phyloP scores from a whole-genome alignment of 2,113 vertebrate genomes.

The Miniopterus natalensis region DNA sequence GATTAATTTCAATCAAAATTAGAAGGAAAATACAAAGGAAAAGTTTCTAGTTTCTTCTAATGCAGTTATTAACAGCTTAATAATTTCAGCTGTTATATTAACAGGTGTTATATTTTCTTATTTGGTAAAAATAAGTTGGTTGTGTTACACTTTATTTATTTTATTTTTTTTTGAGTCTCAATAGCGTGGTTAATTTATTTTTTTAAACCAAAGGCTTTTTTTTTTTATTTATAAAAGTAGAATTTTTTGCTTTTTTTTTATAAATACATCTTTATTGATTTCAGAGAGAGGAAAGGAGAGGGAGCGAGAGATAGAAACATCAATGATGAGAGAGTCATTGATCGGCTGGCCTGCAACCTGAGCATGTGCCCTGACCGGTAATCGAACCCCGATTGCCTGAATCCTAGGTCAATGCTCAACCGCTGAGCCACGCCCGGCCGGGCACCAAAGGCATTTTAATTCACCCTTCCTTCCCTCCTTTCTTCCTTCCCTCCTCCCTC shows the following conservation, averaged over 20 bases:
- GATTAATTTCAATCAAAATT: not conserved
- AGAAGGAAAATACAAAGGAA: not conserved
- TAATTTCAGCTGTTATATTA: not conserved
- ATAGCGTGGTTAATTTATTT: not conserved
- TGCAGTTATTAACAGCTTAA: not conserved
- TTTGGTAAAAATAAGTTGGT: not conserved
- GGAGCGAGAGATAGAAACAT: too few relatives aligned
- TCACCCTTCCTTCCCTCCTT: not conserved
- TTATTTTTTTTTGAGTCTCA: not conserved
- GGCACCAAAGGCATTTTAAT: not conserved
- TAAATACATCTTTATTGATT: too few relatives aligned
- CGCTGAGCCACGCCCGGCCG: too few relatives aligned
- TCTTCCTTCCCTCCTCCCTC: not conserved
- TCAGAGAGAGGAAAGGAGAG: too few relatives aligned
- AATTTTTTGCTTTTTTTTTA: not conserved
- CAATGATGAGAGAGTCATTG: too few relatives aligned
- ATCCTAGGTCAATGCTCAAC: too few relatives aligned
- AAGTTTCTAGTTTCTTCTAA: not conserved
- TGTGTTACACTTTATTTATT: not conserved
- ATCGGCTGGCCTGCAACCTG: too few relatives aligned
- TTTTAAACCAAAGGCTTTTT: not conserved
- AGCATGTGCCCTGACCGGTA: too few relatives aligned
- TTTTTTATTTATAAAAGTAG: not conserved
- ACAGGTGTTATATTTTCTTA: not conserved
- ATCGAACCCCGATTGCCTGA: too few relatives aligned